Base-by-base conservation (phyloP, 2,888 invertebrate genomes). In the Rhyacophila evoluta region DNA sequence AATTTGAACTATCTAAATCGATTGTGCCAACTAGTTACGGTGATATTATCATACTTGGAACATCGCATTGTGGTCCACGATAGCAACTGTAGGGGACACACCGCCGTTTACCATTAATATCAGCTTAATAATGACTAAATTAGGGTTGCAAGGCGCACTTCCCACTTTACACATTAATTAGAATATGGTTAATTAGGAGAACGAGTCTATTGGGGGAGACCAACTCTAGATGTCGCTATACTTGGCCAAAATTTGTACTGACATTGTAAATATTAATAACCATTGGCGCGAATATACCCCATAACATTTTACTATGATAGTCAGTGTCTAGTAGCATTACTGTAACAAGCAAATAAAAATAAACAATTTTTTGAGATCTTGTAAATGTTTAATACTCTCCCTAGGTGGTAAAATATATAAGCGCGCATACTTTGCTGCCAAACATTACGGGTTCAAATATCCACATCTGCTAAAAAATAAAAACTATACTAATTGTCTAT, bases 141-240 rank as follows among this genome's bases (percentile, higher is more conserved):
- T 37, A 33, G 55, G 67, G 69, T 27, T 36, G 75, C 33, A 15
- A 72, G 70, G 78, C 68, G 74, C 80, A 76, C 72, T 80, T 76
- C 74, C 29, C 78, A 81, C 79, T 79, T 81, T 70, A 72, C 19
- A 81, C 81, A 81, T 79, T 79, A 81, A 81, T 81, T 79, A 77
- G 74, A 76, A 79, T 74, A 77, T 79, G 79, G 79, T 79, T 81
- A 74, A 81, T 81, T 74, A 77, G 76, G 29, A 36, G 55, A 77
- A 81, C 70, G 77, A 72, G 79, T 68, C 81, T 79, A 15, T 67
- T 37, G 77, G 76, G 80, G 75, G 12, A 33, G 12, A 11, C 67
- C 37, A 10, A 55, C 8, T 55, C 55, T 55, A 25, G 19, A 55
- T 25, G 15, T 55, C 19, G 55, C 8, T 25, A 3, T 55, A 55